These are phyloP conservation scores for Nymphicus hollandicus DNA, from an alignment of 2,113 vertebrate genomes.

Conservation along the genomic window DNA sequence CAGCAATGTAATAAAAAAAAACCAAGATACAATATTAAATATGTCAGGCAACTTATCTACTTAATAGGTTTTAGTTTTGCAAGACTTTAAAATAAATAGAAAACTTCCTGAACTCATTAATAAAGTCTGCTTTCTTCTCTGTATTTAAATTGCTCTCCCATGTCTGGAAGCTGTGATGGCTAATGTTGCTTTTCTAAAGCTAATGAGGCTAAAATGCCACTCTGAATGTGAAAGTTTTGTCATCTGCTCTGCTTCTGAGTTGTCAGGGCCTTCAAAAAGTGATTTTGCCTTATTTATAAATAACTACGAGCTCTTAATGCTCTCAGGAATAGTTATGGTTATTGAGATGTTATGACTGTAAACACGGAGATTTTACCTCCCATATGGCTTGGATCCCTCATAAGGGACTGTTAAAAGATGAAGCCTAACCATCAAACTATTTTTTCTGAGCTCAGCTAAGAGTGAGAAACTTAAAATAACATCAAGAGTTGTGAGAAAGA, in stretches of 20 bases:
- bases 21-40: background rate
- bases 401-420: background rate
- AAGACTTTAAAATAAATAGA: background rate
- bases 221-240: background rate
- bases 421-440: background rate
- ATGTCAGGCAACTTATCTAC: background rate
- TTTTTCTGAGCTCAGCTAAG: background rate
- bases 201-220: slow-evolving; percentile 16
- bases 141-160: background rate
- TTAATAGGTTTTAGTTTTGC: background rate
- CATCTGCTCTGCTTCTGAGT: background rate
- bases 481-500: background rate
- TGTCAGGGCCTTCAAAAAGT: background rate
- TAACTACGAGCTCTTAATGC: background rate
- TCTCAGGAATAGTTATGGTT: background rate
- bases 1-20: background rate
- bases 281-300: background rate
- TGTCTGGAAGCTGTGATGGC: background rate
- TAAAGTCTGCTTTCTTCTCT: background rate
- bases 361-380: background rate
- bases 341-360: background rate
- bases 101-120: background rate
- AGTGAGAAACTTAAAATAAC: background rate
- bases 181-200: slow-evolving; percentile 15
- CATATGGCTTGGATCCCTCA: background rate